Evolutionary conservation across 1,140 invertebrate genomes (phyloP), one percentile per base, ranked within the genome.

Genomic region (Lordiphosa clarofinis): DNA sequence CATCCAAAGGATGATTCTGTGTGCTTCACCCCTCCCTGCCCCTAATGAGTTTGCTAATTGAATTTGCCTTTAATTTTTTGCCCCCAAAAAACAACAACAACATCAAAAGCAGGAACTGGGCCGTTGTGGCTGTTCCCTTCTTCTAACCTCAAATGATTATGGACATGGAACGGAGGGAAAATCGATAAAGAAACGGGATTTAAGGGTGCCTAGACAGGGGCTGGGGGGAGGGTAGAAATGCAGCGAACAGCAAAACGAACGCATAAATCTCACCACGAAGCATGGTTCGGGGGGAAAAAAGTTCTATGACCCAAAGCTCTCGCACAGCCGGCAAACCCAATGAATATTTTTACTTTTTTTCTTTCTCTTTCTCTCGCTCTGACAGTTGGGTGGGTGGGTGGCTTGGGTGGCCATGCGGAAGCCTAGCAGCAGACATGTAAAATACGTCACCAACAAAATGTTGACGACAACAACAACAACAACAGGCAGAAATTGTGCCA

Each of bases 221-320:
- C 9, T 53, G 35, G 49, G 24, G 13, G 50, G 6, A 36, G 38
- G 46, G 39, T 21, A 37, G 24, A 56, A 78, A 50, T 49, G 24
- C 44, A 59, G 50, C 28, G 44, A 56, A 59, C 50, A 65, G 56
- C 39, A 36, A 59, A 65, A 68, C 76, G 65, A 73, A 61, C 66
- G 67, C 78, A 84, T 82, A 84, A 84, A 84, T 84, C 78, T 70
- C 73, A 57, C 60, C 64, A 64, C 72, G 71, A 72, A 62, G 71
- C 69, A 69, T 68, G 55, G 70, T 61, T 60, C 42, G 53, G 28
- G 15, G 33, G 21, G 66, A 86, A 86, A 82, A 86, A 87, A 87
- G 84, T 87, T 87, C 84, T 87, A 87, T 87, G 86, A 87, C 86
- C 86, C 56, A 87, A 86, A 81, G 82, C 74, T 81, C 65, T 56